Percentiles rank a stretch among this genome's conserved stretches.
These are phyloP conservation scores for Drosophila carrolli DNA, from an alignment of 1,140 invertebrate species.

Conservation along the genomic window DNA sequence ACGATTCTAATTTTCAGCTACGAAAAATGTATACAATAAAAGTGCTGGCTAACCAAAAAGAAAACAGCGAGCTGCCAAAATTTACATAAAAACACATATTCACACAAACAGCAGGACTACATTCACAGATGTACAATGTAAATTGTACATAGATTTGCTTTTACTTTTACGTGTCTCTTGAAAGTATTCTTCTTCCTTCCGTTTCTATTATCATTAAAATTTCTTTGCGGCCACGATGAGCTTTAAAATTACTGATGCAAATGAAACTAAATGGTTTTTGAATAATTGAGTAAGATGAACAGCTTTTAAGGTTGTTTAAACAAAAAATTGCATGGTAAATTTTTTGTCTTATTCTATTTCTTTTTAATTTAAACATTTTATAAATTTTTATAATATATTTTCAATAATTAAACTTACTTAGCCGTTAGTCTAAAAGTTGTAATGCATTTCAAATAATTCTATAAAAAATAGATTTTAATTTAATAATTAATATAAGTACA, in stretches of 20 bases:
- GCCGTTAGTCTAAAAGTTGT: too few species aligned
- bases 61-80: slow-evolving; percentile 24
- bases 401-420: too few species aligned
- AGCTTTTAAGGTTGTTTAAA: background rate
- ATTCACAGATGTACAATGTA: slow-evolving; percentile 61
- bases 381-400: too few species aligned
- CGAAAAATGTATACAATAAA: slow-evolving; percentile 79
- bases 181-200: slow-evolving; percentile 19
- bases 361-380: too few species aligned
- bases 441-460: too few species aligned
- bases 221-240: slow-evolving; percentile 1
- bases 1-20: slow-evolving; percentile 83
- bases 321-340: too few species aligned
- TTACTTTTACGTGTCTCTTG: slow-evolving; percentile 30
- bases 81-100: slow-evolving; percentile 44
- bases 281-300: slow-evolving; percentile 9
- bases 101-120: slow-evolving; percentile 9
- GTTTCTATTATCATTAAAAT: slow-evolving; percentile 23
- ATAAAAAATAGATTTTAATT: too few species aligned
- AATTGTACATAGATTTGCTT: slow-evolving; percentile 66
- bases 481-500: too few species aligned
- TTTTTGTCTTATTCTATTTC: too few species aligned
- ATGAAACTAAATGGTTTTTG: slow-evolving; percentile 20
- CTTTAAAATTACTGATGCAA: slow-evolving; percentile 34
- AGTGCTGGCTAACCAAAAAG: slow-evolving; percentile 47